Conservation (phyloP, 2,888 invertebrate genomes). For the Salpingus planirostris region DNA sequence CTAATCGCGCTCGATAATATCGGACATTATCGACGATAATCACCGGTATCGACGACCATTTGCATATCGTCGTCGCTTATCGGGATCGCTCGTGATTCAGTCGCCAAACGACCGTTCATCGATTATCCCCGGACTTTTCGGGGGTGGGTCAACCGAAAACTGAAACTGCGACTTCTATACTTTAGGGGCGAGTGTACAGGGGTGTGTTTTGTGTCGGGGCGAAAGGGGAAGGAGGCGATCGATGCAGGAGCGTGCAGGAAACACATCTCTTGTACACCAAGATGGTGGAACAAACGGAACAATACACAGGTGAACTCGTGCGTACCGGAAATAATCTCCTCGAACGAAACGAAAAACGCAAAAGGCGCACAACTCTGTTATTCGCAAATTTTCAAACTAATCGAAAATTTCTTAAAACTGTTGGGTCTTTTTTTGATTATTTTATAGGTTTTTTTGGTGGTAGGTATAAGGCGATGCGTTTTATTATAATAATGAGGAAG, state of each 20-base stretch:
- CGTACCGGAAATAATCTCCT: constrained; percentile 34
- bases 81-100: too few species aligned
- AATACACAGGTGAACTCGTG: constrained; percentile 38
- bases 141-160: too few species aligned
- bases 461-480: too few species aligned
- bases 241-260: constrained; percentile 33
- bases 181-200: too few species aligned
- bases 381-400: too few species aligned
- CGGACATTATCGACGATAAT: constrained; percentile 3
- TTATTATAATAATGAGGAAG: constrained; percentile 26
- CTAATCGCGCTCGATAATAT: too few species aligned
- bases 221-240: constrained; percentile 26
- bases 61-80: constrained; percentile 1
- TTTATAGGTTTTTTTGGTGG: too few species aligned
- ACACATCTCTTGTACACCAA: constrained; percentile 37
- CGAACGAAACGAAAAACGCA: constrained; percentile 22
- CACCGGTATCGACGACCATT: constrained; percentile 4
- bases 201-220: too few species aligned
- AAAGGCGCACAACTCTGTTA: constrained; percentile 23
- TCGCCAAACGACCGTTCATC: constrained; percentile 25
- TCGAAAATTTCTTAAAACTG: too few species aligned
- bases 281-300: constrained; percentile 40
- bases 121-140: constrained; percentile 21
- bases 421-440: too few species aligned
- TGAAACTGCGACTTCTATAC: too few species aligned